Conservation (phyloP, 2,888 invertebrate genomes). For the Eupithecia inturbata region DNA sequence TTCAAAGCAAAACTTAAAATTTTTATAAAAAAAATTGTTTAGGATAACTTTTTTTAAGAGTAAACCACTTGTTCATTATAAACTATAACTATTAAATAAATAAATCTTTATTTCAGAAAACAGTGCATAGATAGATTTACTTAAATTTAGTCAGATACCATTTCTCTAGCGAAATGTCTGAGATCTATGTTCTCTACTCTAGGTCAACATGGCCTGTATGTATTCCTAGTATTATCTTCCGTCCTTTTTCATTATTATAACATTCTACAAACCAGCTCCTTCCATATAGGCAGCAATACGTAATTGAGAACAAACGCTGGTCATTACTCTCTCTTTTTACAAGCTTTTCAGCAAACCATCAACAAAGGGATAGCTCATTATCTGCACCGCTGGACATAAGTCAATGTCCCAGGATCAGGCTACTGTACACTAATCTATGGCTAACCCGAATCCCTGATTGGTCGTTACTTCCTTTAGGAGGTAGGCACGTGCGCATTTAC, state of each 20-base stretch:
- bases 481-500: background rate
- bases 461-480: constrained; percentile 45
- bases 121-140: too few relatives aligned
- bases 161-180: too few relatives aligned
- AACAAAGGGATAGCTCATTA: constrained; percentile 73
- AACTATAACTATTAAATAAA: too few relatives aligned
- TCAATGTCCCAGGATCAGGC: constrained; percentile 57
- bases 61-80: background rate
- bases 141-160: too few relatives aligned
- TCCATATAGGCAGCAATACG: constrained; percentile 25
- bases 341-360: constrained; percentile 53
- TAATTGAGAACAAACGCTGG: constrained; percentile 27
- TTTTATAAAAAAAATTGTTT: background rate
- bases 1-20: background rate
- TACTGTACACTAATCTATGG: constrained; percentile 17
- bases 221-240: too few relatives aligned
- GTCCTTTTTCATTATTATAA: background rate
- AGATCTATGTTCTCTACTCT: too few relatives aligned
- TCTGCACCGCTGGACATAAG: constrained; percentile 56
- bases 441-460: constrained; percentile 42
- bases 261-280: constrained; percentile 10
- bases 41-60: background rate
- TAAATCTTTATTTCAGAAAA: too few relatives aligned
- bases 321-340: constrained; percentile 37
- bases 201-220: too few relatives aligned